These are phyloP conservation scores for Clamator glandarius DNA, from an alignment of 2,797 vertebrate species.

Conservation along the genomic window DNA sequence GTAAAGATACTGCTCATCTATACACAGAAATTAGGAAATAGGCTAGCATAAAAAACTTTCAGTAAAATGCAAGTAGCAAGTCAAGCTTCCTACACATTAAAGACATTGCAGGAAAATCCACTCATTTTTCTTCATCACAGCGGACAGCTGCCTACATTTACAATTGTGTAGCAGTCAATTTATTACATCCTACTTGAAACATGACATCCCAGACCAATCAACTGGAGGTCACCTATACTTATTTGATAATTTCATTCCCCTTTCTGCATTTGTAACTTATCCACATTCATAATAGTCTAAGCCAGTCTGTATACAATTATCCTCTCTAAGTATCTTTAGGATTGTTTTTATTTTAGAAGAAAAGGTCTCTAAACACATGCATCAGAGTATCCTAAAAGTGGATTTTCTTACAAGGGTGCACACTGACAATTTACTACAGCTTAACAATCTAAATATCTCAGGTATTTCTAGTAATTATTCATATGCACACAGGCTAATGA, in stretches of 20 bases:
- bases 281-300: not conserved
- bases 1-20: not conserved
- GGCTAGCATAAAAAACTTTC: not conserved
- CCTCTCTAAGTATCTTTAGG: not conserved
- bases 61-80: not conserved
- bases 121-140: not conserved
- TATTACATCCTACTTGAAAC: not conserved
- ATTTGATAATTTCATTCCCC: not conserved
- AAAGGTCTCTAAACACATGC: not conserved
- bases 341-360: not conserved
- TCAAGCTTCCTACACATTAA: not conserved
- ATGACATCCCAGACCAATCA: not conserved
- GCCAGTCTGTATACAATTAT: not conserved
- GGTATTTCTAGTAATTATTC: not conserved
- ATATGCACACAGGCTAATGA: not conserved
- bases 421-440: not conserved
- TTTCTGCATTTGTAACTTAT: not conserved
- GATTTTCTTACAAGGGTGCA: not conserved
- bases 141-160: not conserved
- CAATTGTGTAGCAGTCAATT: not conserved
- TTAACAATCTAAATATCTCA: not conserved
- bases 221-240: not conserved
- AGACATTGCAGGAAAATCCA: not conserved
- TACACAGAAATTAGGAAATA: not conserved
- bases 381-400: not conserved